Evolutionary conservation across 2,888 invertebrate genomes (phyloP).

Genomic region (Lottia scabra): DNA sequence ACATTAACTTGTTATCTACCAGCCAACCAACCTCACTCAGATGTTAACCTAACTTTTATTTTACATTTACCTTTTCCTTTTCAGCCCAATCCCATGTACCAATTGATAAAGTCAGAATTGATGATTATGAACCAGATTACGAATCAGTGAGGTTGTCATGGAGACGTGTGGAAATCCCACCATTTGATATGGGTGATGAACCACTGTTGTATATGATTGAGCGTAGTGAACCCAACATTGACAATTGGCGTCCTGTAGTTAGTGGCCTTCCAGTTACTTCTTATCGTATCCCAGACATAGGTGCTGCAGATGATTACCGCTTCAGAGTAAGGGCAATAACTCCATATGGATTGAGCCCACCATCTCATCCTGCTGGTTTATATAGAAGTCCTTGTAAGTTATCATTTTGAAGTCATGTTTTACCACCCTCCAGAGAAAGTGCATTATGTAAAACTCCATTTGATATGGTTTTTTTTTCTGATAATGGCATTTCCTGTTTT

Average conservation of each 20-base stretch:
- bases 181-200: slow-evolving; percentile 47
- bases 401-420: no score
- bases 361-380: slow-evolving; percentile 77
- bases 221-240: slow-evolving; percentile 47
- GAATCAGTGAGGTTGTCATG: slow-evolving; percentile 53
- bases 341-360: slow-evolving; percentile 95
- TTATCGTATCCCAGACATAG: slow-evolving; percentile 53
- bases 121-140: slow-evolving; percentile 52
- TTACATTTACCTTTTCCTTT: no score
- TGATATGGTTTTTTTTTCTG: no score
- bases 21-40: no score
- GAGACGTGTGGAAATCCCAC: slow-evolving; percentile 55
- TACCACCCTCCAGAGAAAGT: no score
- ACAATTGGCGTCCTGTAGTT: slow-evolving; percentile 62
- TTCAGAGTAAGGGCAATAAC: slow-evolving; percentile 96
- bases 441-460: no score
- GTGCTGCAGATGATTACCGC: slow-evolving; percentile 82
- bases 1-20: no score
- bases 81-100: slow-evolving; percentile 49
- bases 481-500: no score
- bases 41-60: no score
- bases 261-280: slow-evolving; percentile 58
- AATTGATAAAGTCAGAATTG: slow-evolving; percentile 50
- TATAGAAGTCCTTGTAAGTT: slow-evolving; percentile 45
- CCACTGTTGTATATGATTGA: slow-evolving; percentile 60